Evolutionary conservation across 2,888 invertebrate species (phyloP).

Genomic region (Drosophila mimetica): DNA sequence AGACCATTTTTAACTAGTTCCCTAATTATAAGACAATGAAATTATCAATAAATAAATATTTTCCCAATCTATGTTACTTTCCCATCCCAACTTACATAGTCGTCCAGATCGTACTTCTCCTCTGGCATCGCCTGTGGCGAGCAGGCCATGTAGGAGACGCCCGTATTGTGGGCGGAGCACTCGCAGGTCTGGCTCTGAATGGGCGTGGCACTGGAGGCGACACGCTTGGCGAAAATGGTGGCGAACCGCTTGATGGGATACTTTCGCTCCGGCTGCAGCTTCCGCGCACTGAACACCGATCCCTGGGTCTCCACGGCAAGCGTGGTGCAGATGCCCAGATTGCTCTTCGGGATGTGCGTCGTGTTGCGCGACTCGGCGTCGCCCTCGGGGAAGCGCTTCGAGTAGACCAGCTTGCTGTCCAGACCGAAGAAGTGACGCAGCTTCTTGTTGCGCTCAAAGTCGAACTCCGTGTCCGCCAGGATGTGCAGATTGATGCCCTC

Average conservation of each 20-base stretch:
- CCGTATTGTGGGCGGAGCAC: conserved; percentile 88
- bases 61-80: conserved; percentile 33
- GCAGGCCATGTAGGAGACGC: conserved; percentile 88
- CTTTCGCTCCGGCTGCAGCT: conserved; percentile 86
- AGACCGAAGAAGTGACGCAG: conserved; percentile 91
- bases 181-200: conserved; percentile 88
- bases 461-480: conserved; percentile 92
- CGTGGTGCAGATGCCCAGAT: conserved; percentile 91
- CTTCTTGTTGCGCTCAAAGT: conserved; percentile 89
- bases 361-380: conserved; percentile 90
- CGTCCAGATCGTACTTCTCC: conserved; percentile 70
- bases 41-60: too few species aligned
- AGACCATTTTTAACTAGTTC: too few species aligned
- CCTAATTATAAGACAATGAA: too few species aligned
- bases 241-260: conserved; percentile 87
- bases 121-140: conserved; percentile 85
- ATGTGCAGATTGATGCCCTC: conserved; percentile 93
- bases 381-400: conserved; percentile 91
- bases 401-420: conserved; percentile 91
- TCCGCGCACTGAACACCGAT: conserved; percentile 87
- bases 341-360: conserved; percentile 90
- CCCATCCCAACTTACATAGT: conserved; percentile 67
- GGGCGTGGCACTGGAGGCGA: conserved; percentile 87
- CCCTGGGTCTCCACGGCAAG: conserved; percentile 94
- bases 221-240: conserved; percentile 88